Evolutionary conservation across 1,140 invertebrate genomes (phyloP), one percentile per base, ranked within the genome.

Genomic region (Stegodyphus dumicola): DNA sequence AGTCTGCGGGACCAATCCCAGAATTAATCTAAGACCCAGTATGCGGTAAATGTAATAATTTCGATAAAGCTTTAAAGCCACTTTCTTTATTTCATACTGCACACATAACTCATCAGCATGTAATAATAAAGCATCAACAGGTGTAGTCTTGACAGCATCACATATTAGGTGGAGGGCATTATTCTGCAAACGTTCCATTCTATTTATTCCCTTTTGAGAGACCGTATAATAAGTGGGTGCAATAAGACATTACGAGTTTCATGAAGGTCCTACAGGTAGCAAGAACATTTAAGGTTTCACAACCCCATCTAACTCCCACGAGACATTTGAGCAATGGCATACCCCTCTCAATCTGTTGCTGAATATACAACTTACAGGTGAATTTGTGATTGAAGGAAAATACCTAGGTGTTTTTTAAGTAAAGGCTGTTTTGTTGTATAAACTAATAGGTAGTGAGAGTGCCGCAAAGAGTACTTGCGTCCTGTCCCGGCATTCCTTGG

Each of bases 201-300:
- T 67, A 4, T 67, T 67, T 17, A 66, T 11, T n/a, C 2, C 17
- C n/a, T 15, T 18, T 13, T 67, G 15, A 17, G 65, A 6, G 13
- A 18, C 17, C 17, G 33, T 33, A 17, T 67, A 67, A 2, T 67
- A 6, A 67, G 65, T 60, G 15, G 65, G n/a, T 67, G 7, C 2
- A 64, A 13, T 15, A 76, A 60, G 56, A 67, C 76, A 67, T 66
- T 6, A 52, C 64, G 13, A 15, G 76, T 78, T 66, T 78, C 17
- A 67, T 78, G 48, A 67, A 67, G 52, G 60, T 67, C 65, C 51
- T 78, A 67, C 17, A 78, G 60, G 65, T 66, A 67, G 60, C n/a
- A 78, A 78, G 33, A 4, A 67, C n/a, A 51, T 33, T 66, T 9
- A 49, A 60, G 2, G 56, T 60, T 60, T 48, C 33, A 67, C 48